Evolutionary conservation across 2,888 invertebrate genomes (phyloP), one percentile per base, ranked within the genome.

Genomic region (Synergus umbraculus): DNA sequence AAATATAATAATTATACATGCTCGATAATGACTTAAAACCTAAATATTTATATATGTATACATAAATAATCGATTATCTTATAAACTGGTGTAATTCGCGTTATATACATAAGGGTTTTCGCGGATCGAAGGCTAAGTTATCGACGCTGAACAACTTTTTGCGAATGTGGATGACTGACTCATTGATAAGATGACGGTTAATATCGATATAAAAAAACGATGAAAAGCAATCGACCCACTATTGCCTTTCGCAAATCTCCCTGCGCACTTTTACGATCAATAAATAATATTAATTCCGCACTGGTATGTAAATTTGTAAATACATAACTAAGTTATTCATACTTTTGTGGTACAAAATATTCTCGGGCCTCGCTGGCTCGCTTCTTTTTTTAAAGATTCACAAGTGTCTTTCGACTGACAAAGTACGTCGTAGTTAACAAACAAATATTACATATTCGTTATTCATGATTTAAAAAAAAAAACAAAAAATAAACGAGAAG

Each of bases 261-360:
- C 83, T 76, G 78, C 83, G 78, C 83, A 85, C 78, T 78, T 82
- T 82, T 83, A 81, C 85, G 86, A 87, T 89, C 86, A 89, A 89
- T 91, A 91, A 90, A 89, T 91, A 90, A 88, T 87, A 86, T 88
- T 85, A 85, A 88, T 85, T 85, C 86, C 85, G 87, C 84, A 73
- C 46, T 73, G 73, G 87, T 88, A 89, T 85, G 88, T 88, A 90
- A 88, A 88, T 89, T 89, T 87, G 85, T 88, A 90, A 88, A 88
- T 89, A 89, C 87, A 85, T 86, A 85, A 81, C 85, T 89, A 87
- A 85, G 82, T 86, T 89, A 88, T 86, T 87, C 86, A 91, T 90
- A 90, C 88, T 90, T 90, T 90, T 89, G 89, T 90, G 89, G 88
- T 90, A 90, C 89, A 90, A 91, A 89, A 91, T 89, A 89, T 88